Evolutionary conservation across 2,888 invertebrate genomes (phyloP), one percentile per base, ranked within the genome.

Genomic region (Neoascia interrupta): DNA sequence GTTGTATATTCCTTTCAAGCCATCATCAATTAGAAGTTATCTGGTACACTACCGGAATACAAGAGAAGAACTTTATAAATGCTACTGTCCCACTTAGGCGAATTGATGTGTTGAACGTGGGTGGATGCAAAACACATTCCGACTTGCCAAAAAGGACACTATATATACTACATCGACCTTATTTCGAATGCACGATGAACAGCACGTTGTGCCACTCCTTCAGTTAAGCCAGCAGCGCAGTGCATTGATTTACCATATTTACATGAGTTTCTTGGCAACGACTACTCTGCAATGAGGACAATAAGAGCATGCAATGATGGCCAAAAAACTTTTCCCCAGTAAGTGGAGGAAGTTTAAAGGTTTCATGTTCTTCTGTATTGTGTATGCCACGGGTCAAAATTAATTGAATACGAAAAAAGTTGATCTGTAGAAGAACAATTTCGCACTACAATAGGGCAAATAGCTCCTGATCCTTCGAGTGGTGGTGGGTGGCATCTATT

Each of bases 341-440:
- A 13, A 10, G 15, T 5, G 28, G 23, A 41, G 45, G 31, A 64
- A 76, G 58, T 70, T 70, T 76, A 63, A 56, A 56, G 61, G 41
- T 63, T 21, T 37, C 56, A 28, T 70, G 37, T 64, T 58, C 47
- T 39, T 51, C 28, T 70, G n/a, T n/a, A n/a, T 36, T 64, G 39
- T 53, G 58, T n/a, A n/a, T 54, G 28, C 34, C 47, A 70, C 45
- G 70, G 70, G 76, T 76, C 70, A 70, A 31, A 70, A 39, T 70
- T 76, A 76, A 76, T 76, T 76, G 76, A 76, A 76, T 76, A 70
- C 70, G 70, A 70, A 64, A 76, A 76, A 76, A 76, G 58, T 76
- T 70, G 63, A 64, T 60, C 53, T 43, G 43, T 64, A 45, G 37
- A 31, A 13, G 56, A 63, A 56, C 18, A 49, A 54, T 54, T 34